Evolutionary conservation across 2,113 vertebrate genomes (phyloP), one percentile per base, ranked within the genome.

Genomic region (Orthonyx spaldingii): DNA sequence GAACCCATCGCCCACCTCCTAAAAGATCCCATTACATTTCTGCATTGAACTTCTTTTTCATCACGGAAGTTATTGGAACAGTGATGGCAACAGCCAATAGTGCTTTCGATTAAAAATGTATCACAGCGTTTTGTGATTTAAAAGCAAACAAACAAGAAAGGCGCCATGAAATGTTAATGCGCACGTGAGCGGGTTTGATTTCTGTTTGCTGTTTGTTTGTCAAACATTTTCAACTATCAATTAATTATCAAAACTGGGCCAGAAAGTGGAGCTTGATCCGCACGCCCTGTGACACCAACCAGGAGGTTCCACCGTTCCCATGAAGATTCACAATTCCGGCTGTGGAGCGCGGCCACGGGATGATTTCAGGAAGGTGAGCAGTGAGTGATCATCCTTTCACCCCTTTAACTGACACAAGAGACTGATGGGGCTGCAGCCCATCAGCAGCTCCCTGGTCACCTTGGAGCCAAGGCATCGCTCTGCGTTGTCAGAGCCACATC

Each of bases 111-210:
- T 86, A 95, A 96, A 95, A 96, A 94, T 96, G 93, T 94, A 96
- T 93, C 92, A 89, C 39, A n/a, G 94, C 30, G 1, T 94, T 97
- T 96, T 91, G 89, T 64, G 94, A 60, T 93, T 93, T 94, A 84
- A 96, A 97, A 92, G 93, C 93, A 95, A 96, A 94, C 92, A 91
- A 94, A 88, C 88, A 77, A 41, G 90, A 77, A 80, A 84, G 69
- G 80, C 72, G 4, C 42, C 75, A 92, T 93, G 92, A 93, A 92
- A 93, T 82, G 90, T 91, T 95, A 93, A 94, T 88, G 91, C 2
- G 1, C 93, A 92, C 64, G 71, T 88, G 93, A 88, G 90, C 2
- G 3, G 88, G 63, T 71, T 90, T 95, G 94, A 93, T 93, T 89
- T 65, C 74, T 77, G 27, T 66, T 69, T 9, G 89, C 63, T 60